Evolutionary conservation across 2,113 vertebrate species (phyloP), one percentile per base, ranked within the genome.

Genomic region (Penelope pileata): DNA sequence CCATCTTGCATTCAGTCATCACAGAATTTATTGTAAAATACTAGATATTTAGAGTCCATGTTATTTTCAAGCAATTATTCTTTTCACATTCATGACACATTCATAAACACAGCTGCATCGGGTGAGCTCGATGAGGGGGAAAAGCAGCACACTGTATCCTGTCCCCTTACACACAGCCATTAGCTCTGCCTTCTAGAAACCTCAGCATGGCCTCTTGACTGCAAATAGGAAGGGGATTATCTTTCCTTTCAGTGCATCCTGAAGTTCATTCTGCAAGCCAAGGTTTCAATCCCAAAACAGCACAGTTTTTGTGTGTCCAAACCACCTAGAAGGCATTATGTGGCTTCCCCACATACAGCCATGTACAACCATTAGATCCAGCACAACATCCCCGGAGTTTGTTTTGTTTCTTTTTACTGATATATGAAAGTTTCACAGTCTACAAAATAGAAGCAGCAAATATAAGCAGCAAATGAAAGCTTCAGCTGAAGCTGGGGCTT

Each of bases 11-110:
- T 96, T 97, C 96, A 88, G 97, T 98, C 97, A 98, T 99, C 98
- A 99, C 98, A 98, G 99, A 97, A 97, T 98, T 97, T 97, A 99
- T 99, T 99, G 99, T 99, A 86, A 94, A 97, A 98, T 94, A 87
- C 96, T 98, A 98, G 98, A 99, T 99, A 99, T 99, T 99, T 99
- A 98, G 97, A 97, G 97, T 97, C 97, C 93, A 94, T 96, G 91
- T 97, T 96, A 97, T 97, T 97, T 98, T 94, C 97, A 96, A 96
- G 97, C 94, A 96, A 96, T 98, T 98, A 94, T 93, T 98, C 97
- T 95, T 98, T 96, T 94, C 96, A 97, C 97, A 96, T 96, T 97
- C 95, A 83, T 96, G 97, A 97, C 96, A 97, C 97, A 97, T 96
- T 94, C 88, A 96, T 96, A 96, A 96, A 96, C 97, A 96, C 98